These are phyloP conservation scores for Vicugna pacos DNA, from an alignment of 2,113 vertebrate species.

Conservation along the genomic window DNA sequence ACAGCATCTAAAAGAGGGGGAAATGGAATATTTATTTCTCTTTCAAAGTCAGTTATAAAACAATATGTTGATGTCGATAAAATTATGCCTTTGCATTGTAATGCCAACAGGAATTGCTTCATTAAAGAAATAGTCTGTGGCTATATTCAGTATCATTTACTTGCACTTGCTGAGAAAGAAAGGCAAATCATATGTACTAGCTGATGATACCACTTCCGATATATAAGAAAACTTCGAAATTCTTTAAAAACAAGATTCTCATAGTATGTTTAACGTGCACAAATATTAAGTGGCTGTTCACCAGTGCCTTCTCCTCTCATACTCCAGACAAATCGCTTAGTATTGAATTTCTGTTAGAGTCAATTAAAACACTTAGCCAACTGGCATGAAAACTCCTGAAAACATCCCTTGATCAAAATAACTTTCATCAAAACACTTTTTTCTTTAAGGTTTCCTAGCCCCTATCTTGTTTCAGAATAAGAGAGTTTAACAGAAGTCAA, in stretches of 20 bases:
- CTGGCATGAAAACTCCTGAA: conserved; percentile 44
- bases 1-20: background rate
- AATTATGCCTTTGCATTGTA: conserved; percentile 18
- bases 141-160: conserved; percentile 40
- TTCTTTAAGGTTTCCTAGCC: background rate
- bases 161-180: conserved; percentile 23
- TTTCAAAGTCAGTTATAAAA: conserved; percentile 7
- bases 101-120: conserved; percentile 53
- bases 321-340: background rate
- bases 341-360: background rate
- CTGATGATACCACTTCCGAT: conserved; percentile 61
- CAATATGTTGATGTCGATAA: background rate
- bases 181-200: conserved; percentile 66
- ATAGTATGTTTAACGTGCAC: background rate
- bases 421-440: conserved; percentile 52
- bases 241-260: conserved; percentile 55
- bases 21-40: background rate
- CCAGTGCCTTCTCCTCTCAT: background rate
- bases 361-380: conserved; percentile 24
- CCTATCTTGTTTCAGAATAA: conserved; percentile 34
- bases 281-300: background rate
- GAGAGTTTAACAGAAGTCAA: conserved; percentile 52
- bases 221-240: conserved; percentile 39
- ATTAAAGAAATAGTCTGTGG: background rate
- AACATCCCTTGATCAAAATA: conserved; percentile 20